Evolutionary conservation across 2,113 vertebrate species (phyloP), one percentile per base, ranked within the genome.

Genomic region (Danionella cerebrum): DNA sequence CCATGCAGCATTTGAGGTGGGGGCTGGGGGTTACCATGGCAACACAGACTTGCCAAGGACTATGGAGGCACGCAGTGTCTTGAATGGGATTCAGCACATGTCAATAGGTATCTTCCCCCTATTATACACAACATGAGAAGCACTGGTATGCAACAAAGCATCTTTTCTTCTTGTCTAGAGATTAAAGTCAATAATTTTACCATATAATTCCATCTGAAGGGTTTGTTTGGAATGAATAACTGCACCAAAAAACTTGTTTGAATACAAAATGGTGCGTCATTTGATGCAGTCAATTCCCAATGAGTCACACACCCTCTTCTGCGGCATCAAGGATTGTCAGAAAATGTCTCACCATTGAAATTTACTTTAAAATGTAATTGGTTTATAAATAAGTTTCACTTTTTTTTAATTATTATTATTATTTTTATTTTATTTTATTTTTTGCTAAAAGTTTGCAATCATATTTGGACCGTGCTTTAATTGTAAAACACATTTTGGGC

Each of bases 41-140:
- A 75, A 78, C 76, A 39, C 36, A 42, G 67, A 70, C 67, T 72
- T 72, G 67, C 62, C 70, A 72, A 78, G 71, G 76, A 73, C 69
- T 54, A 45, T 9, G 25, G 64, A 71, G 65, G 25, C 33, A 45
- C 39, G 13, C 4, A 12, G 36, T 38, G 50, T 11, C 64, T 14
- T 27, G 29, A 73, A 57, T 59, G 57, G 39, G 60, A 71, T 72
- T 51, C 59, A 29, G 50, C 52, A 35, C 58, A 33, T 25, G 14
- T 53, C 10, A 12, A 67, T 67, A 33, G 36, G 55, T 51, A 22
- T 33, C 48, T 52, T 65, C 36, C 58, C 42, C 48, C 57, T 47
- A 54, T 45, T 44, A 45, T 18, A 33, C 8, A 53, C 31, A 9
- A 58, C 31, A 45, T 11, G 27, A 52, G n/a, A 3, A 29, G 39